Conservation (phyloP, 2,797 vertebrate genomes). For the Monodelphis domestica region DNA sequence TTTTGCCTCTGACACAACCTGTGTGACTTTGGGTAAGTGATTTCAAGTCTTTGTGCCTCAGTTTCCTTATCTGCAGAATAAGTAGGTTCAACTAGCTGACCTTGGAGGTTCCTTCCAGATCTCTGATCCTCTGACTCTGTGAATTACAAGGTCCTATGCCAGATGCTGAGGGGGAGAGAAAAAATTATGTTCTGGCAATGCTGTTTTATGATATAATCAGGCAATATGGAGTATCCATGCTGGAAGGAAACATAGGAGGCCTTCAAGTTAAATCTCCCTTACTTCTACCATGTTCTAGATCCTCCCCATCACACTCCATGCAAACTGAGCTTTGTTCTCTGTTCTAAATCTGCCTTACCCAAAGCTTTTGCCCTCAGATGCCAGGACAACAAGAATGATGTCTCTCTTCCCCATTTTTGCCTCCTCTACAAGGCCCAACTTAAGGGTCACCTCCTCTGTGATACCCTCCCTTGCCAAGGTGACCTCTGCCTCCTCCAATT, state of each 20-base stretch:
- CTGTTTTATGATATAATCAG: not conserved
- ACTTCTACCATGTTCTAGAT: too few relatives aligned
- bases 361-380: too few relatives aligned
- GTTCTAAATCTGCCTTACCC: too few relatives aligned
- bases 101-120: not conserved
- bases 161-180: not conserved
- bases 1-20: not conserved
- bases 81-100: not conserved
- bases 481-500: too few relatives aligned
- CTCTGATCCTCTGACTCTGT: not conserved
- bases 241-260: not conserved
- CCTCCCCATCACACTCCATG: rapidly evolving
- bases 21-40: not conserved
- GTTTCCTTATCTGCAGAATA: not conserved
- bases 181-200: too few relatives aligned
- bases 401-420: too few relatives aligned
- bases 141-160: not conserved
- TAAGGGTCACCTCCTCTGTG: too few relatives aligned
- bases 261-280: not conserved
- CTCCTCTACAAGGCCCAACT: too few relatives aligned
- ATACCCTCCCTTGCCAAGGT: too few relatives aligned
- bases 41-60: not conserved
- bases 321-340: too few relatives aligned
- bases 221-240: too few relatives aligned
- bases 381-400: too few relatives aligned